phyloP scores from a whole-genome alignment of 2,888 invertebrate species.

The Ectropis crepuscularia region DNA sequence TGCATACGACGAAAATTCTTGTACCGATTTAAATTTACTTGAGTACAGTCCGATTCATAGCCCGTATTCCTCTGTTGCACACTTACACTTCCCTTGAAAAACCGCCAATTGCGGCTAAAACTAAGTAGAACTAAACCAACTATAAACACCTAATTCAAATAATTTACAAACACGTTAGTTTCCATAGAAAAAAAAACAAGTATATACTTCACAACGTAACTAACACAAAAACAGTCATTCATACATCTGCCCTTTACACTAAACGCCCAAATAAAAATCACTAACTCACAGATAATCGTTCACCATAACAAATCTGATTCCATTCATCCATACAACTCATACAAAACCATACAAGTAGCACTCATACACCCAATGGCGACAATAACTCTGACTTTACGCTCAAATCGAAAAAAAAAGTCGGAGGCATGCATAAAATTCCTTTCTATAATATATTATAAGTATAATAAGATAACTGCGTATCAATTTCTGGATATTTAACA shows the following conservation, averaged over 20 bases:
- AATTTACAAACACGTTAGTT: not conserved
- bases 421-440: constrained; percentile 77
- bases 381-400: constrained; percentile 63
- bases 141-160: too few species aligned
- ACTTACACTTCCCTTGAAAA: too few species aligned
- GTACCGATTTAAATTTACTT: too few species aligned
- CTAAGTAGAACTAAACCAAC: too few species aligned
- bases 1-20: too few species aligned
- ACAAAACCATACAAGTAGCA: constrained; percentile 60
- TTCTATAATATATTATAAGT: constrained; percentile 66
- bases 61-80: too few species aligned
- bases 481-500: constrained; percentile 46
- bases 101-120: too few species aligned
- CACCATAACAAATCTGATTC: constrained; percentile 70
- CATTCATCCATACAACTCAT: constrained; percentile 50
- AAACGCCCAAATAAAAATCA: constrained; percentile 48
- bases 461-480: constrained; percentile 70
- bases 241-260: constrained; percentile 45
- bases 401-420: constrained; percentile 50
- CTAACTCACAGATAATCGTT: constrained; percentile 61
- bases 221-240: constrained; percentile 34
- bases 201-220: constrained; percentile 1
- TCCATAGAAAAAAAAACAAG: not conserved
- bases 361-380: constrained; percentile 55
- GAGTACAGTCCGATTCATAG: too few species aligned